Evolutionary conservation across 2,113 vertebrate genomes (phyloP), one percentile per base, ranked within the genome.

Genomic region (Oreochromis spilurus): DNA sequence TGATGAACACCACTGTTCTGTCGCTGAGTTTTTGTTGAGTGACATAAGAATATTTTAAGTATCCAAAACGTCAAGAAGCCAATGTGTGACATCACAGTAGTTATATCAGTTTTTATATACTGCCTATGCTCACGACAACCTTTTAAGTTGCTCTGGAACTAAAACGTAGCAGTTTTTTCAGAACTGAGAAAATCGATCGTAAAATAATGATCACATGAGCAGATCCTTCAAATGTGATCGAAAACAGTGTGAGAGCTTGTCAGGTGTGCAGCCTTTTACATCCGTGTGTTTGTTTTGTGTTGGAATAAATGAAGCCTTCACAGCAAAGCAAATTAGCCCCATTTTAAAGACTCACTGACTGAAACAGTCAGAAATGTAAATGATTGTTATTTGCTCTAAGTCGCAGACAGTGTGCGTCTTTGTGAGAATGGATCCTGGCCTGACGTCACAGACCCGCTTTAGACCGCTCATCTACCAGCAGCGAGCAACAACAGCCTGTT

Each of bases 121-220:
- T 0, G 62, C 62, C 2, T 38, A 38, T 65, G 60, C 0, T 70
- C 38, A 0, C 21, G 2, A 0, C 38, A 0, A 45, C 21, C 21
- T 72, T 72, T 72, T 0, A 72, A 72, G 13, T 72, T 72, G 7
- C 21, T 29, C 14, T 48, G 67, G 21, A 75, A 17, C 17, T 17
- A 75, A 48, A 29, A 75, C 0, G 0, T 0, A 48, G n/a, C 8
- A 0, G 8, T 43, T 45, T 45, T 40, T 75, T 48, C 67, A 72
- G 67, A 45, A 6, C 67, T 26, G 21, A 72, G 65, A 4, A 43
- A 24, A 45, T 17, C 13, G 4, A 48, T 72, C 40, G 3, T 29
- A 29, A 72, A 45, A 48, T 29, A 48, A 48, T 0, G 2, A 72
- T 72, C 0, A 19, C 14, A 2, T 19, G 21, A 72, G 14, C 21